phyloP scores from a whole-genome alignment of 2,888 invertebrate species.

The Tiliacea aurago region DNA sequence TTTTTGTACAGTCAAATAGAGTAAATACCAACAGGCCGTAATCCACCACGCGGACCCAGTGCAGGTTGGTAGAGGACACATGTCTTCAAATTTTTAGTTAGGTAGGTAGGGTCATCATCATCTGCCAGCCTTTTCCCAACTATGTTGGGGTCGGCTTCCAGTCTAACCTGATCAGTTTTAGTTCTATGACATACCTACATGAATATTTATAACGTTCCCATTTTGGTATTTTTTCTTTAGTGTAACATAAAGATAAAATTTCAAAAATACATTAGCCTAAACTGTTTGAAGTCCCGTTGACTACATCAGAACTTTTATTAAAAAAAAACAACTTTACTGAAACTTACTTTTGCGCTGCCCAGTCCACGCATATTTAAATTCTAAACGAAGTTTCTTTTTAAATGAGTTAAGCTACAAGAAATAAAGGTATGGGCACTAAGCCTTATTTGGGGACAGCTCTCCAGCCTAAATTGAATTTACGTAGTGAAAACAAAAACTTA shows the following conservation, averaged over 20 bases:
- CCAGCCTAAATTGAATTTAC: constrained; percentile 22
- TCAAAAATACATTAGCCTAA: constrained; percentile 38
- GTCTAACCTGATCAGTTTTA: no score
- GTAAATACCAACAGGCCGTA: no score
- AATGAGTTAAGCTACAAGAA: constrained; percentile 29
- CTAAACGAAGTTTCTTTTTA: constrained; percentile 28
- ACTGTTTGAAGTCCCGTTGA: constrained; percentile 40
- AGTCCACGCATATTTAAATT: constrained; percentile 41
- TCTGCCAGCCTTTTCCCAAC: no score
- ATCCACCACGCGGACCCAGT: no score
- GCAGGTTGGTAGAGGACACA: no score
- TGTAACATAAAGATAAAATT: constrained; percentile 9
- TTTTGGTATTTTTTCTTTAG: background rate
- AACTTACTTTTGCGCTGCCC: constrained; percentile 24
- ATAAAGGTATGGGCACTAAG: constrained; percentile 24
- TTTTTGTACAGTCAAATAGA: no score
- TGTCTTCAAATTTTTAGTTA: no score
- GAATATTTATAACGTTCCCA: constrained; percentile 17
- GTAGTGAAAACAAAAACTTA: constrained; percentile 27
- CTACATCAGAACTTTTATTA: constrained; percentile 40
- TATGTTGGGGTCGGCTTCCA: no score
- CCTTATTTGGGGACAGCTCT: constrained; percentile 25
- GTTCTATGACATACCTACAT: background rate
- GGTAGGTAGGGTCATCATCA: no score
- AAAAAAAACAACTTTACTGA: constrained; percentile 17